Conservation (phyloP, 2,113 vertebrate genomes). For the Falcunculus frontatus region DNA sequence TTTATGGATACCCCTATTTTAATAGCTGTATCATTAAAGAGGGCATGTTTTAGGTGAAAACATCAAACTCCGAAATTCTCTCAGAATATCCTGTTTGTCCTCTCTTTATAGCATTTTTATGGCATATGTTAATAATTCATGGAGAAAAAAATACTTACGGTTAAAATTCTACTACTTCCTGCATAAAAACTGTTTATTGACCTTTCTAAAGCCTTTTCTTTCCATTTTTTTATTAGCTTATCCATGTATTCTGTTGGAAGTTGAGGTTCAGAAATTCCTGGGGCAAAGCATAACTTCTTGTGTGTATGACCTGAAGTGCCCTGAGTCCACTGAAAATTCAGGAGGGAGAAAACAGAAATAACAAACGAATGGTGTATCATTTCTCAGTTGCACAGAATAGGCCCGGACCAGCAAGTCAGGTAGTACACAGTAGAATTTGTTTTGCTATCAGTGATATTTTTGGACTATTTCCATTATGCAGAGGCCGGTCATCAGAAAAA, state of each 20-base stretch:
- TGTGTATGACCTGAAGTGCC: not conserved
- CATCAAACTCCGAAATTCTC: not conserved
- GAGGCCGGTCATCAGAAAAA: not conserved
- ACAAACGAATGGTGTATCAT: not conserved
- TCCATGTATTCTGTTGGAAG: not conserved
- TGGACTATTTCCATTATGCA: not conserved
- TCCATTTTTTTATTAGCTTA: not conserved
- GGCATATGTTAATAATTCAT: conserved; percentile 29
- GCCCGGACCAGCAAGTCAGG: not conserved
- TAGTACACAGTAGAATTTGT: not conserved
- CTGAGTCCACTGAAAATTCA: not conserved
- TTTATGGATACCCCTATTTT: not conserved
- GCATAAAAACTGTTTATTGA: not conserved
- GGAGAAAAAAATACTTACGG: not conserved
- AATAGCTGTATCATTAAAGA: not conserved
- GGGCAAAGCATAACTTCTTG: not conserved
- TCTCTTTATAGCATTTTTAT: not conserved
- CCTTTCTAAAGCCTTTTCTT: not conserved
- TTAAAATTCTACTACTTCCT: conserved; percentile 41
- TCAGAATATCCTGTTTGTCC: not conserved
- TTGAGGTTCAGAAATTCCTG: not conserved
- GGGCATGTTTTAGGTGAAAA: not conserved
- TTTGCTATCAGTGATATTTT: not conserved
- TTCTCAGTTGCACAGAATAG: not conserved
- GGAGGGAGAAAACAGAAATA: not conserved